These are phyloP conservation scores for Podarcis muralis DNA, from an alignment of 2,113 vertebrate genomes.

Conservation along the genomic window DNA sequence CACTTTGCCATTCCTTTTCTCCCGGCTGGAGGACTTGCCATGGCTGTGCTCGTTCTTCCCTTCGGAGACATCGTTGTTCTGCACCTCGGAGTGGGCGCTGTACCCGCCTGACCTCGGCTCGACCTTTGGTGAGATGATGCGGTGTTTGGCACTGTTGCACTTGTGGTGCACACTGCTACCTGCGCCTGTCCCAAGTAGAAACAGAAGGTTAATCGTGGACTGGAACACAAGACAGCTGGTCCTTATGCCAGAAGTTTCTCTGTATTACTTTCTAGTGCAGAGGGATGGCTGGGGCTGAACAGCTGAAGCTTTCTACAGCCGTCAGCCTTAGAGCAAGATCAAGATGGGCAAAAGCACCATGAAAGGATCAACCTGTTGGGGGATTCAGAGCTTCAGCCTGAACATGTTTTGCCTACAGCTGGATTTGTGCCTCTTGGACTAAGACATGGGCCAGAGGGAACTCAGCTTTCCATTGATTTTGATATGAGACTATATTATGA, in stretches of 20 bases:
- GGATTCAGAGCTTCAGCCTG: not conserved
- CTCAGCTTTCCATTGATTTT: not conserved
- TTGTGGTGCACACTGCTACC: slow-evolving; percentile 99
- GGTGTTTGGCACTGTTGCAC: slow-evolving; percentile 99
- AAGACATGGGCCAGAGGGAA: not conserved
- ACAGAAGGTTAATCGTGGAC: slow-evolving; percentile 24
- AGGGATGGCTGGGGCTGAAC: not conserved
- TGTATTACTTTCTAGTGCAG: no score
- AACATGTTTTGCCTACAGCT: no score
- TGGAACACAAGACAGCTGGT: not conserved
- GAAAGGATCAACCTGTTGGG: not conserved
- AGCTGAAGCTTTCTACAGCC: not conserved
- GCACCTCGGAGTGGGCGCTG: slow-evolving; percentile 92
- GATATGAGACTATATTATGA: no score
- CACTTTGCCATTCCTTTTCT: slow-evolving; percentile 97
- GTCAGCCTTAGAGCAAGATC: not conserved
- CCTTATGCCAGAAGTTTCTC: not conserved
- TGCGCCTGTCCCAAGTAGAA: slow-evolving; percentile 81
- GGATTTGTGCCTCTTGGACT: not conserved
- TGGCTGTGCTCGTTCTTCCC: slow-evolving; percentile 94
- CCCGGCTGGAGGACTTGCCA: slow-evolving; percentile 84
- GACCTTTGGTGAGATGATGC: slow-evolving; percentile 98
- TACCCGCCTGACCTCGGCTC: slow-evolving; percentile 92
- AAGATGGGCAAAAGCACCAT: not conserved
- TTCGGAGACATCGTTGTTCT: slow-evolving; percentile 98